A percentile compares a stretch with the other conserved stretches of the same genome.
Conservation (phyloP, 2,113 vertebrate genomes). For the Sylvietta virens region DNA sequence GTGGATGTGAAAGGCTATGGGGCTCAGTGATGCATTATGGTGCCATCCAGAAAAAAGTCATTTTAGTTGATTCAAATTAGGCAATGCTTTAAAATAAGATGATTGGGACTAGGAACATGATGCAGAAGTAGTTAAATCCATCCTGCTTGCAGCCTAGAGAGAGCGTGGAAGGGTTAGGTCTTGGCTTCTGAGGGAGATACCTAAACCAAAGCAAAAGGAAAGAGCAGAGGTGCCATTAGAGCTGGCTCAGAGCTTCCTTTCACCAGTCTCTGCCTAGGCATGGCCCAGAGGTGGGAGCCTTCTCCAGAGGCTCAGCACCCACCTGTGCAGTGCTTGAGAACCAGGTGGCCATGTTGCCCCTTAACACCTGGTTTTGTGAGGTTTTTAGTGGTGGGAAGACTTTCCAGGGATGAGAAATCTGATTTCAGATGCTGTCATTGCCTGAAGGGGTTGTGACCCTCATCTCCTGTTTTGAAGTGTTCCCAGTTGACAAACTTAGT, state of each 20-base stretch:
- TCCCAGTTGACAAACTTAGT: neutral
- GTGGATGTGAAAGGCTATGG: neutral
- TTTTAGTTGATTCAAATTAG: neutral
- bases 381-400: neutral
- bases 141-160: neutral
- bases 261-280: neutral
- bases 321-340: neutral
- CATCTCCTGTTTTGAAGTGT: neutral
- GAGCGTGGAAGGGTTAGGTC: neutral
- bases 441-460: neutral
- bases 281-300: neutral
- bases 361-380: neutral
- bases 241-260: neutral
- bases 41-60: neutral
- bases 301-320: neutral
- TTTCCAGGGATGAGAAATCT: neutral
- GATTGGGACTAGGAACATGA: neutral
- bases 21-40: accelerated
- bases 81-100: neutral
- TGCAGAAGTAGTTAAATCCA: neutral
- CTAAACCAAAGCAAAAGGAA: neutral
- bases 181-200: neutral
- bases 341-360: accelerated
- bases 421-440: neutral
- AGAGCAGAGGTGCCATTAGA: neutral